Conservation (phyloP, 2,888 invertebrate genomes). For the Drosophila koepferae region DNA sequence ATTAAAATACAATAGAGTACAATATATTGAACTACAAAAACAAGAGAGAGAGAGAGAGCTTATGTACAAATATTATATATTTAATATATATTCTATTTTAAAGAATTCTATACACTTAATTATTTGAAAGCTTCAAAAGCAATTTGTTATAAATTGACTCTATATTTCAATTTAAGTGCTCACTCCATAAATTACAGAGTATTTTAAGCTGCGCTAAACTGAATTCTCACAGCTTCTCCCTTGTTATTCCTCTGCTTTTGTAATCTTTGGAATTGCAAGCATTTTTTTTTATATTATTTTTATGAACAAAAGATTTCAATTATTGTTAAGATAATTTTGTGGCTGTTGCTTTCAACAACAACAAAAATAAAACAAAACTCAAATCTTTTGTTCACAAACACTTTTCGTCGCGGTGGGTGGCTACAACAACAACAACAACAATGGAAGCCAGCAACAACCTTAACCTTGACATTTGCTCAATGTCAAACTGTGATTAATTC, state of each 20-base stretch:
- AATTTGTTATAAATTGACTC: neutral
- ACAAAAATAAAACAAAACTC: slow-evolving; percentile 9
- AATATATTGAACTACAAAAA: too few species aligned
- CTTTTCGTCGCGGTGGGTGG: slow-evolving; percentile 49
- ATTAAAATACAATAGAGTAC: too few species aligned
- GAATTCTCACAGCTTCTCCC: neutral
- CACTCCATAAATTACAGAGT: neutral
- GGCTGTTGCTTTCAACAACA: neutral
- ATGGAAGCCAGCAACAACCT: slow-evolving; percentile 8
- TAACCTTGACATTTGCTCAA: slow-evolving; percentile 72
- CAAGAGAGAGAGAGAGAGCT: too few species aligned
- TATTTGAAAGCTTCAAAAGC: neutral
- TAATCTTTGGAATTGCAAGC: neutral
- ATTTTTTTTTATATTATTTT: neutral
- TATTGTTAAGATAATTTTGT: slow-evolving; percentile 38
- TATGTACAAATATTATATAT: too few species aligned
- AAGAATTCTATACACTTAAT: neutral
- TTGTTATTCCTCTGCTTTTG: slow-evolving; percentile 6
- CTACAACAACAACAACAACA: slow-evolving; percentile 30
- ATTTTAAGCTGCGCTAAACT: neutral
- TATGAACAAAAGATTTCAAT: slow-evolving; percentile 58
- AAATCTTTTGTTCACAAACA: slow-evolving; percentile 45
- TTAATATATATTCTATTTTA: too few species aligned
- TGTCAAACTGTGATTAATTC: slow-evolving; percentile 67
- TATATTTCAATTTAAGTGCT: neutral